Evolutionary conservation across 2,888 invertebrate species (phyloP).

Genomic region (Deladenus siricidicola): DNA sequence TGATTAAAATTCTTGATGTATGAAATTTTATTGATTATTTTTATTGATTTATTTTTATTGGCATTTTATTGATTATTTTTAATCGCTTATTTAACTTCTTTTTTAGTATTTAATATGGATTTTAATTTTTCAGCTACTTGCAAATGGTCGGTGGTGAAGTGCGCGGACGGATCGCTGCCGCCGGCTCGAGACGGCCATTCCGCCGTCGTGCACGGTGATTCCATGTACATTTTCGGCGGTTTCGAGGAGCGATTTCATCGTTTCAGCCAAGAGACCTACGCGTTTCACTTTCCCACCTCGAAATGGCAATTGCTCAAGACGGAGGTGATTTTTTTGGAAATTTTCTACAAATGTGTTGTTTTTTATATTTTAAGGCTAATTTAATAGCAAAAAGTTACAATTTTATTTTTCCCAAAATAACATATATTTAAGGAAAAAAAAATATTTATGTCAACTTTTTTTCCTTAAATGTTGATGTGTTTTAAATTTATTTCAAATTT

Average conservation of each 20-base stretch:
- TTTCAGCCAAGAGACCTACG: constrained; percentile 72
- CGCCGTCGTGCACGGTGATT: constrained; percentile 59
- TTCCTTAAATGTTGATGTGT: too few species aligned
- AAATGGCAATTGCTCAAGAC: constrained; percentile 60
- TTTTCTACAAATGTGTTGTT: constrained; percentile 9
- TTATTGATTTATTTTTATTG: too few species aligned
- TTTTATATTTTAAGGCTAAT: background rate
- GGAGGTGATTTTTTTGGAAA: too few species aligned
- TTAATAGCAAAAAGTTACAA: background rate
- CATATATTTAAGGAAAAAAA: background rate
- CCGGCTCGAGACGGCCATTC: constrained; percentile 83
- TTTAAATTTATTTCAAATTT: too few species aligned
- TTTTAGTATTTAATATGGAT: too few species aligned
- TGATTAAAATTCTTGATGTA: too few species aligned
- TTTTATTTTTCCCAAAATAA: background rate
- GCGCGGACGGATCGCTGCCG: constrained; percentile 63
- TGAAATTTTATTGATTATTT: too few species aligned
- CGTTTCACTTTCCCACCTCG: constrained; percentile 67
- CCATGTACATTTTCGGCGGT: constrained; percentile 82
- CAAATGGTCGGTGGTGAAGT: constrained; percentile 54
- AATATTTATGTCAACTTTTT: constrained; percentile 13
- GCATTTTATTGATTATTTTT: too few species aligned
- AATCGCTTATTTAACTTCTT: too few species aligned
- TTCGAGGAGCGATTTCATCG: constrained; percentile 75
- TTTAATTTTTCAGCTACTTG: constrained; percentile 49